Conservation (phyloP, 2,888 invertebrate genomes). For the Eupithecia insigniata region DNA sequence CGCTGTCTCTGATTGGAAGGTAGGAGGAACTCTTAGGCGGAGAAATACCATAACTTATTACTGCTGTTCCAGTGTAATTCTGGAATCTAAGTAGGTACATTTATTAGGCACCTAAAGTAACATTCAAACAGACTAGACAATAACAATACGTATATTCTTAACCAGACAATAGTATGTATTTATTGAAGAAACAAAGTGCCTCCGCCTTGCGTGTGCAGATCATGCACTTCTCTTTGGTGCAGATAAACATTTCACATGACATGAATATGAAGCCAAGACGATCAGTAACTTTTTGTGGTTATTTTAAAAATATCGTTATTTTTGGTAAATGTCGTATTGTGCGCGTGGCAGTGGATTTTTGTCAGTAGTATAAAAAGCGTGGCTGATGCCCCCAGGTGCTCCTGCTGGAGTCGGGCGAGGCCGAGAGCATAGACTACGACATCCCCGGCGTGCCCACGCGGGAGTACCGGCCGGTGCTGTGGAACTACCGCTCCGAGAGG, state of each 20-base stretch:
- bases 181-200: no score
- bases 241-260: no score
- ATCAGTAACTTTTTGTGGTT: background rate
- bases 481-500: constrained; percentile 77
- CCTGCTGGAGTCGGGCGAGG: constrained; percentile 74
- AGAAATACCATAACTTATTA: background rate
- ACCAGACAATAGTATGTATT: no score
- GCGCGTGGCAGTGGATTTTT: background rate
- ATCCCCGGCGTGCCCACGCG: constrained; percentile 75
- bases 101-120: no score
- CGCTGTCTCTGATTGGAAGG: constrained; percentile 77
- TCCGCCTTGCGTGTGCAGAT: no score
- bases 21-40: constrained; percentile 39
- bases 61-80: background rate
- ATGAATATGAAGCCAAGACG: no score
- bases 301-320: background rate
- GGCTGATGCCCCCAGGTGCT: constrained; percentile 59
- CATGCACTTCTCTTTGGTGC: no score
- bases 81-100: background rate
- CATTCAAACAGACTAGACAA: no score
- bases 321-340: background rate
- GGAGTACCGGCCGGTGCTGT: constrained; percentile 72
- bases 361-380: background rate
- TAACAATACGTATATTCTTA: no score
- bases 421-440: constrained; percentile 77